Evolutionary conservation across 2,797 vertebrate species (phyloP), one percentile per base, ranked within the genome.

Genomic region (Notolepis coatsorum): DNA sequence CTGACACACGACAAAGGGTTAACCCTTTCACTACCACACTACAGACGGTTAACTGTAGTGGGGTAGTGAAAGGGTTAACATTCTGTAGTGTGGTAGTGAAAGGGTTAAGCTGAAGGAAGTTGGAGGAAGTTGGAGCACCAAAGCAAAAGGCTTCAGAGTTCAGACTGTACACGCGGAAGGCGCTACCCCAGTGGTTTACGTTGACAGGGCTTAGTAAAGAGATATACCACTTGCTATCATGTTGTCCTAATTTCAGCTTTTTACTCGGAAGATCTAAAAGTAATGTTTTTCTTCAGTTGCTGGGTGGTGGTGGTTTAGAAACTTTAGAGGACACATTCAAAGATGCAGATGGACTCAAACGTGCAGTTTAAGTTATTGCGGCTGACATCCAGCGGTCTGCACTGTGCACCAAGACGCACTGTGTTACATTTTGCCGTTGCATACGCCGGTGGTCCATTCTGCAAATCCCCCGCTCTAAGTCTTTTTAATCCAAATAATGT

Each of bases 231-330:
- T 5, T 7, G 21, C 23, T 31, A 50, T 18, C 17, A 50, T 6
- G 15, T 9, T 20, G 8, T 8, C 12, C 42, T 58, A 21, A 28
- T 46, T 37, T 9, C 23, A 42, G 38, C n/a, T 17, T 52, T 47
- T n/a, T n/a, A 24, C 59, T 63, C 61, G 45, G 33, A 35, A 45
- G 64, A 46, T 50, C 38, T 12, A 30, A 61, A n/a, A 27, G 8
- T 60, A 49, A 43, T 21, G 20, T 38, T 24, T 27, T 49, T 27
- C 37, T 58, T 56, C 20, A 52, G 46, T 59, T 60, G 53, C 50
- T 68, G 61, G 76, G 70, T 79, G 66, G 75, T 66, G 69, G 79
- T 65, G 43, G 27, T 15, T 65, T 10, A 73, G 71, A 79, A 73
- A 45, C 47, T 76, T 31, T 75, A 30, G 42, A 84, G 62, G 60